Conservation (phyloP, 2,888 invertebrate genomes). For the Drosophila kambysellisi region DNA sequence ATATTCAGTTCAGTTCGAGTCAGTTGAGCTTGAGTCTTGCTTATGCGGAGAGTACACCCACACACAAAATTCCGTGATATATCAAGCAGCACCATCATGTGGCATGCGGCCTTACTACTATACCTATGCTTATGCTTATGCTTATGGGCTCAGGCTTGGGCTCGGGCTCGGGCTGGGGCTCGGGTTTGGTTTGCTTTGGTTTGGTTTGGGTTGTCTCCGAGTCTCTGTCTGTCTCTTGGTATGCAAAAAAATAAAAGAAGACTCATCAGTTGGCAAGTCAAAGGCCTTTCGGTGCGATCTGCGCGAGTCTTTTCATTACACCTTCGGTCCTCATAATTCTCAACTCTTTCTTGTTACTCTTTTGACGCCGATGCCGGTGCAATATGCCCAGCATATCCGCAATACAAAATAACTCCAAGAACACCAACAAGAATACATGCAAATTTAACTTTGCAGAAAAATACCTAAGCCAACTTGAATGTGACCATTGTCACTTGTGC, state of each 20-base stretch:
- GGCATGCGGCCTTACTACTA: slow-evolving; percentile 51
- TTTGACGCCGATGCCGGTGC: slow-evolving; percentile 44
- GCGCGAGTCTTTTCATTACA: slow-evolving; percentile 61
- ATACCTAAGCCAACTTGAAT: neutral
- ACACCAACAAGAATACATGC: neutral
- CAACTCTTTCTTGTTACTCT: slow-evolving; percentile 45
- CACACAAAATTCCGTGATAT: slow-evolving; percentile 81
- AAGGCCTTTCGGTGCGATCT: slow-evolving; percentile 37
- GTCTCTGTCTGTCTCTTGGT: slow-evolving; percentile 32
- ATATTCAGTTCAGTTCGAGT: slow-evolving; percentile 56
- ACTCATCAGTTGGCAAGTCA: slow-evolving; percentile 37
- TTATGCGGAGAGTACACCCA: slow-evolving; percentile 73
- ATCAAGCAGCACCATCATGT: slow-evolving; percentile 75
- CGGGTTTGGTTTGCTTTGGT: neutral
- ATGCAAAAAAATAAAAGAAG: slow-evolving; percentile 60
- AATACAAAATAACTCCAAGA: neutral
- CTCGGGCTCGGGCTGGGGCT: neutral
- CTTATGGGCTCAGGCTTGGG: slow-evolving; percentile 2
- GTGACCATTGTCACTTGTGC: slow-evolving; percentile 15
- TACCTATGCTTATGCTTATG: slow-evolving; percentile 27
- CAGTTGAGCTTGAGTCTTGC: slow-evolving; percentile 33
- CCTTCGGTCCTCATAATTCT: slow-evolving; percentile 64
- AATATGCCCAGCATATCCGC: slow-evolving; percentile 4
- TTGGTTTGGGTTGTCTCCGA: slow-evolving; percentile 14
- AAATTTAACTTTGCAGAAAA: slow-evolving; percentile 1